These are phyloP conservation scores for Drosophila sucinea DNA, from an alignment of 1,140 invertebrate species.

Conservation along the genomic window DNA sequence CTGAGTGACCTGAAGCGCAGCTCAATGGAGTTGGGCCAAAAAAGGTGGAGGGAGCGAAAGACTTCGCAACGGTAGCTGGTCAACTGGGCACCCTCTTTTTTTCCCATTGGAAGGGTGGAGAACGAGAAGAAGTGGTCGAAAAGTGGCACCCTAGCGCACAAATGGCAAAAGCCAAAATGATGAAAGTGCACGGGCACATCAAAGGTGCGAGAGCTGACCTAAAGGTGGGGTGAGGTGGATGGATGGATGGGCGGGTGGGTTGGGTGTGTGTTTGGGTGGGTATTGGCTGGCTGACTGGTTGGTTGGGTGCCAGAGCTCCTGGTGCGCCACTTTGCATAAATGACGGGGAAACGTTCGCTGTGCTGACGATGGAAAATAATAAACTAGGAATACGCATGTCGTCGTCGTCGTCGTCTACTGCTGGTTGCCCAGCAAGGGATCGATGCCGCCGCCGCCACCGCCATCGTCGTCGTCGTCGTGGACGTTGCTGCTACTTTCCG, in stretches of 20 bases:
- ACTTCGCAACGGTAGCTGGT: slow-evolving; percentile 41
- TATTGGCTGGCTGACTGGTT: no score
- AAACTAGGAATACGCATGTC: slow-evolving; percentile 74
- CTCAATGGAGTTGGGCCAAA: slow-evolving; percentile 3
- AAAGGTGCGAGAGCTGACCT: slow-evolving; percentile 68
- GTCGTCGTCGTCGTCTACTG: slow-evolving; percentile 26
- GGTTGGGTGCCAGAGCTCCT: slow-evolving; percentile 21
- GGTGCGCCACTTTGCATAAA: slow-evolving; percentile 76
- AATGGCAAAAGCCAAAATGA: slow-evolving; percentile 79
- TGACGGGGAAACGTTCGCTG: slow-evolving; percentile 40
- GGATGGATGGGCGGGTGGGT: slow-evolving; percentile 18
- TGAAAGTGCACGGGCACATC: slow-evolving; percentile 75
- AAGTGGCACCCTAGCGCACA: slow-evolving; percentile 66
- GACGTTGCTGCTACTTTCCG: slow-evolving; percentile 40
- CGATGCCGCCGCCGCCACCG: neutral
- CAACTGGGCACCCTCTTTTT: slow-evolving; percentile 68
- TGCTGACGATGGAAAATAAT: slow-evolving; percentile 60
- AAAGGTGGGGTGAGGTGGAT: slow-evolving; percentile 37
- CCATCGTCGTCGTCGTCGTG: neutral
- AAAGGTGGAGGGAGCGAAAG: slow-evolving; percentile 5
- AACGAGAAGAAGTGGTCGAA: slow-evolving; percentile 57
- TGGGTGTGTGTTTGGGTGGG: neutral
- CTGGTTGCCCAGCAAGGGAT: no score
- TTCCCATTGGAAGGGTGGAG: slow-evolving; percentile 22
- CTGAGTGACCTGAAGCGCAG: slow-evolving; percentile 70